phyloP scores from a whole-genome alignment of 1,140 invertebrate species.

The Diabrotica virgifera region DNA sequence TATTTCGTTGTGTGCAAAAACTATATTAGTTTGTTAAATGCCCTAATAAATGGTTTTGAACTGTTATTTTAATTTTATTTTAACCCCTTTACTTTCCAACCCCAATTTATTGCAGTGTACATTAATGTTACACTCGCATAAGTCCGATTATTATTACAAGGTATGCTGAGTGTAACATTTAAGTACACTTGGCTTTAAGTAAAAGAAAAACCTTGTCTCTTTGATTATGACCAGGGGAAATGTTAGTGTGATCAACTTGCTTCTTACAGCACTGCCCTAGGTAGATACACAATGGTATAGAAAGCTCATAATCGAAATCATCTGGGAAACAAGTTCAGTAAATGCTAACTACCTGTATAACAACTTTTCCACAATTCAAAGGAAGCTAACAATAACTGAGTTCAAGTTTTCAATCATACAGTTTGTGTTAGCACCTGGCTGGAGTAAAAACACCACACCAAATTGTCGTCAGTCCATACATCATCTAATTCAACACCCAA shows the following conservation, averaged over 20 bases:
- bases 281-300: conserved; percentile 35
- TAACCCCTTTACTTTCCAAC: no score
- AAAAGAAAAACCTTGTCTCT: conserved; percentile 27
- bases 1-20: no score
- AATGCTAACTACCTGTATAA: conserved; percentile 23
- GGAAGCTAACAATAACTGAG: conserved; percentile 10
- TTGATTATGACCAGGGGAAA: conserved; percentile 41
- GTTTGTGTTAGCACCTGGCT: conserved; percentile 6
- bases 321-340: conserved; percentile 17
- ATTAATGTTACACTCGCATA: no score
- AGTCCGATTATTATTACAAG: no score
- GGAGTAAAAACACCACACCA: not conserved
- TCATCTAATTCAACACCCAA: conserved; percentile 12
- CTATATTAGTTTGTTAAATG: no score
- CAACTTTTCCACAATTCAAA: conserved; percentile 9
- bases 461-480: not conserved
- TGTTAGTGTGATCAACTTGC: conserved; percentile 41
- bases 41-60: no score
- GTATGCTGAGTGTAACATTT: no score
- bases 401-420: conserved; percentile 16
- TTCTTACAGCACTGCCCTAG: conserved; percentile 33
- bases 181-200: no score
- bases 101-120: no score
- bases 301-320: conserved; percentile 32
- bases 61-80: no score